Conservation (phyloP, 2,888 invertebrate genomes). For the Brassicogethes aeneus region DNA sequence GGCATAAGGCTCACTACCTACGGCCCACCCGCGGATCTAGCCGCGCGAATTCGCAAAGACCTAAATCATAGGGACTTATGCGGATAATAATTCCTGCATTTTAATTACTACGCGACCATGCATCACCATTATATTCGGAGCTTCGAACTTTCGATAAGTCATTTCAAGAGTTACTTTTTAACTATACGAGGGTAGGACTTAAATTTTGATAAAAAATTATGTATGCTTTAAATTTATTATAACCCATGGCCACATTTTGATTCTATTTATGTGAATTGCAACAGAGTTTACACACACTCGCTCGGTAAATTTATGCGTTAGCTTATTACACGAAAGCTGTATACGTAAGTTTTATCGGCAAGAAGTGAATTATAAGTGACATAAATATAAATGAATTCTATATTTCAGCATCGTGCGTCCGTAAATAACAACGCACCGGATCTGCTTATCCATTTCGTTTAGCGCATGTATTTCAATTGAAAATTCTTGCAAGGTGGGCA, state of each 20-base stretch:
- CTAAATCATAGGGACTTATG: conserved; percentile 26
- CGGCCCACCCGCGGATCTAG: too few species aligned
- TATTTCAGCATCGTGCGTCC: conserved; percentile 29
- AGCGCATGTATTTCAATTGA: too few species aligned
- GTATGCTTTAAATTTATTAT: too few species aligned
- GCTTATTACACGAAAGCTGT: conserved; percentile 22
- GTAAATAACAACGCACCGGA: conserved; percentile 27
- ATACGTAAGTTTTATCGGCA: conserved; percentile 19
- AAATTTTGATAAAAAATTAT: too few species aligned
- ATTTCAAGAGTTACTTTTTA: too few species aligned
- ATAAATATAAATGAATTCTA: conserved; percentile 33
- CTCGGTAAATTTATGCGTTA: conserved; percentile 27
- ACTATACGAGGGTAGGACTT: too few species aligned
- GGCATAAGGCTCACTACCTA: too few species aligned
- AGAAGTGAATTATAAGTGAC: conserved; percentile 26
- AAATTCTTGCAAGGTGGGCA: too few species aligned
- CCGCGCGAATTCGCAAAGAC: too few species aligned
- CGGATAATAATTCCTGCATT: conserved; percentile 28
- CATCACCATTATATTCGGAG: conserved; percentile 26
- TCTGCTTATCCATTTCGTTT: too few species aligned
- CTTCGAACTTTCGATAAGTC: too few species aligned
- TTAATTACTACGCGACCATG: conserved; percentile 25
- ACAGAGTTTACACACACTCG: conserved; percentile 10
- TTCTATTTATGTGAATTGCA: conserved; percentile 21
- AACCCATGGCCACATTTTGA: too few species aligned